Conservation (phyloP, 2,888 invertebrate species). For the Drosophila yooni region DNA sequence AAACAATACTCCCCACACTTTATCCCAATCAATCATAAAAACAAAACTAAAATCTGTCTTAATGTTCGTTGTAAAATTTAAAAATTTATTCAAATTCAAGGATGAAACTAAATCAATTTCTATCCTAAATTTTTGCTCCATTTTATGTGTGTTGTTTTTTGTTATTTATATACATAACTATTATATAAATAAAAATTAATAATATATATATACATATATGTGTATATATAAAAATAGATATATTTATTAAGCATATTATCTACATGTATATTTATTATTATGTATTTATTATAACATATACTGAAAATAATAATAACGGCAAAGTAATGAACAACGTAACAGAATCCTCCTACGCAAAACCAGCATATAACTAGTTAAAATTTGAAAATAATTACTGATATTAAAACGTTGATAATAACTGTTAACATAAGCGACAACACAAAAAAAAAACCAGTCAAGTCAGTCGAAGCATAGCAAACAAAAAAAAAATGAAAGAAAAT, state of each 20-base stretch:
- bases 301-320: constrained; percentile 45
- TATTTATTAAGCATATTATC: constrained; percentile 82
- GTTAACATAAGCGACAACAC: constrained; percentile 49
- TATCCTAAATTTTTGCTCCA: constrained; percentile 73
- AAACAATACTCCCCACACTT: constrained; percentile 69
- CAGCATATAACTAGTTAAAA: constrained; percentile 67
- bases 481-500: constrained; percentile 40
- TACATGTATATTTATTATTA: constrained; percentile 82
- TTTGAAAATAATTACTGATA: constrained; percentile 58
- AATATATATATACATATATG: constrained; percentile 39
- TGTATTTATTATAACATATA: constrained; percentile 81
- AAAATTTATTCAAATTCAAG: constrained; percentile 57
- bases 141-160: constrained; percentile 84
- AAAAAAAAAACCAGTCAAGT: constrained; percentile 65
- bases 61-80: constrained; percentile 68
- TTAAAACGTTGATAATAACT: constrained; percentile 73
- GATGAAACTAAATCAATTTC: constrained; percentile 53
- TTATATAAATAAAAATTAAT: constrained; percentile 66
- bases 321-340: constrained; percentile 68
- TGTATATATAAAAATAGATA: constrained; percentile 68
- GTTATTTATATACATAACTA: constrained; percentile 82
- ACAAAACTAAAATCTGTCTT: constrained; percentile 40
- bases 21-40: constrained; percentile 39
- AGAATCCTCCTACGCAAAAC: constrained; percentile 76
- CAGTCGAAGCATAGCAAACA: constrained; percentile 72